Base-by-base conservation (phyloP, 2,113 vertebrate species). In the Oreochromis aureus region DNA sequence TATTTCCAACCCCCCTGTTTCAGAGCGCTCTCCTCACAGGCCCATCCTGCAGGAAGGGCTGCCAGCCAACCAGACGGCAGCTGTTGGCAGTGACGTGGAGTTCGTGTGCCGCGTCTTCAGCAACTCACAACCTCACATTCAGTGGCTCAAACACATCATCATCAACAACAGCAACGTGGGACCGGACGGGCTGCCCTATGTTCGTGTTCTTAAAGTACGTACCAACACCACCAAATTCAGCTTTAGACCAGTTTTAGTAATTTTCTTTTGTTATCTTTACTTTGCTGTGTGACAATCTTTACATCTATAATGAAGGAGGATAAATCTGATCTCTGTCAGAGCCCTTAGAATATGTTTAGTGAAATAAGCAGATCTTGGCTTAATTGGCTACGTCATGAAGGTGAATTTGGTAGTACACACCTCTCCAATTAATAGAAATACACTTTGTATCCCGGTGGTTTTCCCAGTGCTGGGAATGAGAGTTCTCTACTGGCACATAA, bases 101-200 rank as follows among this genome's bases (percentile, higher is more conserved):
- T 99, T 99, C 32, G 96, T 97, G 83, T 99, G 98, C 89, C 97
- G 97, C 18, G 97, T 99, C 48, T 98, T 97, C 94, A 98, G 98
- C 3, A 97, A 98, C 89, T 96, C 95, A 1, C 97, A 98, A 93
- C 97, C 98, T 54, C 98, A 98, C 94, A 97, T 99, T 95, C 97
- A 98, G 93, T 99, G 98, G 98, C 96, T 99, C 58, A 98, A 98
- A 92, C 97, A 98, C 95, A 97, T 98, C 34, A 96, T 96, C 30
- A 96, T 98, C 83, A 98, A 98, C 0, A 97, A 97, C 93, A 99
- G 97, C 95, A 95, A 95, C 83, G 94, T 96, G 2, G 97, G 96
- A 4, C 96, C 97, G 0, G 97, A 98, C 81, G 97, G 98, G 86
- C 89, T 95, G 85, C 97, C 98, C 2, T 97, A 97, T 11, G 97